Evolutionary conservation across 2,888 invertebrate species (phyloP).

Genomic region (Piscicola geometra): DNA sequence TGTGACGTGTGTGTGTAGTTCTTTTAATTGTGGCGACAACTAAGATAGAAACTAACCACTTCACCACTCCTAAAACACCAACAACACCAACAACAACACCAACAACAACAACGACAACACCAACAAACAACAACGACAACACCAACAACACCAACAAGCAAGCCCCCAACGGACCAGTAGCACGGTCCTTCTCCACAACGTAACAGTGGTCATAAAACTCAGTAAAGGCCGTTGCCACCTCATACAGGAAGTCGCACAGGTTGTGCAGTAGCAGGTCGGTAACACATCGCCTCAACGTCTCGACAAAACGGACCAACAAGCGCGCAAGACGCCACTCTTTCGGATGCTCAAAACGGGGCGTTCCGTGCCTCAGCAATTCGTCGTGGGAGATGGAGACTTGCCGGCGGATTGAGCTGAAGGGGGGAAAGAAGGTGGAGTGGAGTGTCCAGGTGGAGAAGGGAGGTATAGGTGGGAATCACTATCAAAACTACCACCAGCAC

Average conservation of each 20-base stretch:
- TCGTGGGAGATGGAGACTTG: slow-evolving; percentile 54
- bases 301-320: slow-evolving; percentile 73
- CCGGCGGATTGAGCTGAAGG: slow-evolving; percentile 59
- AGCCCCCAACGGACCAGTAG: slow-evolving; percentile 55
- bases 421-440: too few relatives aligned
- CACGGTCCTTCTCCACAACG: slow-evolving; percentile 82
- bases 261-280: slow-evolving; percentile 77
- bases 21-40: too few relatives aligned
- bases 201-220: slow-evolving; percentile 98
- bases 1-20: too few relatives aligned
- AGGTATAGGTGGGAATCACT: too few relatives aligned
- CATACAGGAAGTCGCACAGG: slow-evolving; percentile 91
- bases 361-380: slow-evolving; percentile 63
- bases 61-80: not conserved
- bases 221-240: slow-evolving; percentile 82
- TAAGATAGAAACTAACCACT: too few relatives aligned
- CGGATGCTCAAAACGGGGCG: slow-evolving; percentile 71
- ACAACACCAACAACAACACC: not conserved
- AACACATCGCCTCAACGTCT: slow-evolving; percentile 67
- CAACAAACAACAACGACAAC: not conserved
- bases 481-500: not conserved
- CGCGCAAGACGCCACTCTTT: slow-evolving; percentile 93
- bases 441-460: too few relatives aligned
- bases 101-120: not conserved
- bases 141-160: not conserved